Percentiles rank a stretch among this genome's conserved stretches.
phyloP scores from a whole-genome alignment of 2,888 invertebrate species.

The Parnassius orleans region DNA sequence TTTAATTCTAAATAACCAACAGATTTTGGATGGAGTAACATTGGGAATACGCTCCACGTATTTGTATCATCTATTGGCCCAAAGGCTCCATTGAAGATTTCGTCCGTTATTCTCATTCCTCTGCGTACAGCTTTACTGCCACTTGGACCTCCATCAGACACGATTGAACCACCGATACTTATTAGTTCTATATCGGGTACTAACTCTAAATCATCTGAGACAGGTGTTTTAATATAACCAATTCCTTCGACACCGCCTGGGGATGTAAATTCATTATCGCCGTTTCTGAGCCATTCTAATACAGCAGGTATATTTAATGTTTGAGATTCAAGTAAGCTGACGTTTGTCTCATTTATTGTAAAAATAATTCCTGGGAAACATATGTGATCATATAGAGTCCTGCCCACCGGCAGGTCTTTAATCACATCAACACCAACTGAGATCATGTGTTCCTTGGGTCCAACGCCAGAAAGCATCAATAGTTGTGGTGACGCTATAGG shows the following conservation, averaged over 20 bases:
- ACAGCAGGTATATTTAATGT: constrained; percentile 37
- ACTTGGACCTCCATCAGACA: constrained; percentile 77
- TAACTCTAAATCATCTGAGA: constrained; percentile 78
- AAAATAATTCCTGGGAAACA: constrained; percentile 75
- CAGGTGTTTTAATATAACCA: constrained; percentile 82
- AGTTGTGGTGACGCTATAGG: constrained; percentile 94
- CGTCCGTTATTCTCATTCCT: constrained; percentile 79
- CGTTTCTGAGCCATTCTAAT: constrained; percentile 57
- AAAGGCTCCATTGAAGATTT: constrained; percentile 79
- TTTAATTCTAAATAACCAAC: constrained; percentile 85
- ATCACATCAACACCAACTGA: constrained; percentile 80
- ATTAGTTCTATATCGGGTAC: constrained; percentile 86
- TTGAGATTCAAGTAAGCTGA: constrained; percentile 54
- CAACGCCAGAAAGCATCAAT: constrained; percentile 91
- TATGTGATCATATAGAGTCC: constrained; percentile 83
- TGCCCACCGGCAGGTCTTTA: constrained; percentile 84
- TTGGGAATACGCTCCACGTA: constrained; percentile 83
- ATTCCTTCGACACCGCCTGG: constrained; percentile 86
- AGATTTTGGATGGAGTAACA: constrained; percentile 88
- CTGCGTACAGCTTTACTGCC: constrained; percentile 68
- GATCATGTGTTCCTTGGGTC: constrained; percentile 76
- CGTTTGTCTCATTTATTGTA: constrained; percentile 59
- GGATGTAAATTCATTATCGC: constrained; percentile 69
- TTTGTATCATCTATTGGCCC: constrained; percentile 76
- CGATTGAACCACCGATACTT: constrained; percentile 82